Evolutionary conservation across 2,888 invertebrate genomes (phyloP), one percentile per base, ranked within the genome.

Genomic region (Leptinotarsa rubiginosa): DNA sequence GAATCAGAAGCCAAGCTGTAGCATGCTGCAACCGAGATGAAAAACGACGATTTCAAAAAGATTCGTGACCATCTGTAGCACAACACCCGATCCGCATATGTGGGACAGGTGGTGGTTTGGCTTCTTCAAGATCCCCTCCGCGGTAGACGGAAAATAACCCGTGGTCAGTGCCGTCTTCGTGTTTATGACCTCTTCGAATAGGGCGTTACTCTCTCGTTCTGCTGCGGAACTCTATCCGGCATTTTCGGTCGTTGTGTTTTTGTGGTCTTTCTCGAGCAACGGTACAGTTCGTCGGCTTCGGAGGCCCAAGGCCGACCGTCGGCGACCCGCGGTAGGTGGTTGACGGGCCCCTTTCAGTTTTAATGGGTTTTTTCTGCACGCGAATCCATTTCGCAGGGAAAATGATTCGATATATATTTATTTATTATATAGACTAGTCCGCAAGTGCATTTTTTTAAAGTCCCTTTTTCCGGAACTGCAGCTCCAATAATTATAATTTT

Each of bases 131-230:
- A 22, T 47, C 22, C 22, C 67, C 49, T 47, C 52, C n/a, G 49
- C 25, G 0, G 4, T 54, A 25, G 16, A 47, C 59, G 47, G 50
- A 49, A 56, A 70, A 71, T 64, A 72, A 70, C 72, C 64, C 76
- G 75, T 78, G 78, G 77, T 75, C 78, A 78, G 77, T 76, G 75
- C 73, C 71, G 71, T 59, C 71, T 54, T 31, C 72, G 72, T 72
- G 72, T 65, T 73, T 75, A 74, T 75, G 77, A 77, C 77, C 76
- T 79, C 77, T n/a, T 65, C 47, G 52, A 56, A 67, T 72, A 79
- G 79, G 77, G 75, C 79, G 75, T 77, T 79, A 79, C 75, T 75
- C 79, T 76, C 75, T 75, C 62, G 62, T 47, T 54, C 56, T 50
- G 41, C 49, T 22, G 64, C 69, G 54, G 56, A 52, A 47, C 71